Conservation (phyloP, 2,113 vertebrate genomes). For the Daubentonia madagascariensis region DNA sequence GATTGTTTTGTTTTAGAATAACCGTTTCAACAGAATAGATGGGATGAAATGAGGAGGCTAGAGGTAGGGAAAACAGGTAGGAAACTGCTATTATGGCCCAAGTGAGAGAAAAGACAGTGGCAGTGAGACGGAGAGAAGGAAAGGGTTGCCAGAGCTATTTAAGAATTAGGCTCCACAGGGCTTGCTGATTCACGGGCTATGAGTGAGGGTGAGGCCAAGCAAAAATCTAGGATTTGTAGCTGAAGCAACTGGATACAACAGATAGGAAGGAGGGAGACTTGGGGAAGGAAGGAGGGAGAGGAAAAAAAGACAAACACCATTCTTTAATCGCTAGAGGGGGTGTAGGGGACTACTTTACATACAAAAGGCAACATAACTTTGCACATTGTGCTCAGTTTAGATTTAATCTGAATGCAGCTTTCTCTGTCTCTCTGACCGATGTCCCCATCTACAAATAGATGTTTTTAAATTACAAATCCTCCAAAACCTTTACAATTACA, state of each 20-base stretch:
- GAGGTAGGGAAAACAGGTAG: background rate
- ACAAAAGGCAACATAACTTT: conserved; percentile 1
- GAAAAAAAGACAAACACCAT: background rate
- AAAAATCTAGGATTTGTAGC: background rate
- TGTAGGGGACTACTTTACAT: background rate
- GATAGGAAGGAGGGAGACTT: background rate
- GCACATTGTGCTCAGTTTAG: background rate
- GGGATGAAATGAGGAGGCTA: background rate
- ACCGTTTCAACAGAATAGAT: background rate
- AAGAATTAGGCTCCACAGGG: background rate
- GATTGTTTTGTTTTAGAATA: conserved; percentile 1
- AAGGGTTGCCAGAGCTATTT: background rate
- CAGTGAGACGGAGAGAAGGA: background rate
- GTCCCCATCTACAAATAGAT: background rate
- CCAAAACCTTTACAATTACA: conserved; percentile 1
- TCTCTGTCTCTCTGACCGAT: background rate
- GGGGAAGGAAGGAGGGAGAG: background rate
- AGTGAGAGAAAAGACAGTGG: background rate
- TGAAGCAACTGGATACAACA: background rate
- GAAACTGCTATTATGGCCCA: background rate
- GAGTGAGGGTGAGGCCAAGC: background rate
- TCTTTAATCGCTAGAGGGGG: background rate
- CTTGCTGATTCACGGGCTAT: background rate
- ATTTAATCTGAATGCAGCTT: conserved; percentile 15
- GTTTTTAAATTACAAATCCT: background rate